Conservation (phyloP, 2,113 vertebrate genomes). For the Aptenodytes forsteri region DNA sequence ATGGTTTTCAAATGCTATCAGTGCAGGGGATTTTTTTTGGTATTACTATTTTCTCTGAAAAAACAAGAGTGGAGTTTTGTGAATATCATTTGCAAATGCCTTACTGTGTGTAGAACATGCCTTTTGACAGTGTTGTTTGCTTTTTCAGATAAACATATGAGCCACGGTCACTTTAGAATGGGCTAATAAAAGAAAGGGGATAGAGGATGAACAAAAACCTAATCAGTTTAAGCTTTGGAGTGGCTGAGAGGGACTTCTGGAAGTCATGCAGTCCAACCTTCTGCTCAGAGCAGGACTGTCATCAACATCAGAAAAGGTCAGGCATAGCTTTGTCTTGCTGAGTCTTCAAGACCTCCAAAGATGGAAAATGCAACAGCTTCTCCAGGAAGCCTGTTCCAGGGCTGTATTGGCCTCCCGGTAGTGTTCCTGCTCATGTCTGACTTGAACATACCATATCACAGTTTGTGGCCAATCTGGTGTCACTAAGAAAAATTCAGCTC, state of each 20-base stretch:
- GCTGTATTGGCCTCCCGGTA: fast-evolving
- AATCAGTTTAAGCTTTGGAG: neutral
- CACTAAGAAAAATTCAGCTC: neutral
- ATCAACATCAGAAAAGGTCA: neutral
- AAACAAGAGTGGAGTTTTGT: neutral
- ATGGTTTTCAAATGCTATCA: neutral
- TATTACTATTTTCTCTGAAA: neutral
- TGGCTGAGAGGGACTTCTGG: neutral
- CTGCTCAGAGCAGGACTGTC: neutral
- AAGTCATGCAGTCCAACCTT: neutral
- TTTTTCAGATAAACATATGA: neutral
- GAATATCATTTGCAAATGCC: neutral
- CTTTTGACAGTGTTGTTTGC: neutral
- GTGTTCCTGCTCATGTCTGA: fast-evolving
- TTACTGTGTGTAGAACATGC: neutral
- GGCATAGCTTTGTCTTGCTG: neutral
- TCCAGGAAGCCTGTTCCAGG: neutral
- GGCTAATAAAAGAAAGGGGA: neutral
- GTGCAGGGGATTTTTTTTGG: neutral
- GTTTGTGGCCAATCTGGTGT: neutral
- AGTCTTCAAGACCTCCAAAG: neutral
- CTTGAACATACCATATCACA: fast-evolving
- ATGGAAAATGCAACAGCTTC: neutral
- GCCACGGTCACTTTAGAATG: neutral
- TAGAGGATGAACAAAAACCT: neutral